Conservation (phyloP, 2,888 invertebrate genomes). For the Cactoblastis cactorum region DNA sequence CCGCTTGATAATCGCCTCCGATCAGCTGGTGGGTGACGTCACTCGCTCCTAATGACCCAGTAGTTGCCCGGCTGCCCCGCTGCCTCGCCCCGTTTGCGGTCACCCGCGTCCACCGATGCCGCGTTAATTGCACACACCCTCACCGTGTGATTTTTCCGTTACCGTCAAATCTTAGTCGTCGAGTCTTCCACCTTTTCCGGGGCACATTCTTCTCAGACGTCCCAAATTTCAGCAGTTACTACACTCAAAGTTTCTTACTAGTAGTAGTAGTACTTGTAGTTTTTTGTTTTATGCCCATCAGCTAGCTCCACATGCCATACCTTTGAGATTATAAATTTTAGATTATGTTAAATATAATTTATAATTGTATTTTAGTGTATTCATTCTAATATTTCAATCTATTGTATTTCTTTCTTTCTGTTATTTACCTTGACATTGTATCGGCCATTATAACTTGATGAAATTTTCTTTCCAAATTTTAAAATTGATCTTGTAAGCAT, state of each 20-base stretch:
- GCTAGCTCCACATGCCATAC: conserved; percentile 14
- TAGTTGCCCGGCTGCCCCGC: background rate
- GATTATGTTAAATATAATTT: too few relatives aligned
- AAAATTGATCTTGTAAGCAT: too few relatives aligned
- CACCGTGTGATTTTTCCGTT: background rate
- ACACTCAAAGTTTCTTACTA: conserved; percentile 5
- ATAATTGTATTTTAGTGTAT: too few relatives aligned
- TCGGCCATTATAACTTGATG: too few relatives aligned
- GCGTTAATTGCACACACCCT: background rate
- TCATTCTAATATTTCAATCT: too few relatives aligned
- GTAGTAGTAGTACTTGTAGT: conserved; percentile 3
- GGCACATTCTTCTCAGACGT: conserved; percentile 15
- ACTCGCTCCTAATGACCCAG: too few relatives aligned
- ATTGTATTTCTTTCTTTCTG: too few relatives aligned
- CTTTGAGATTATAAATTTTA: too few relatives aligned
- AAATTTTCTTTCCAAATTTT: too few relatives aligned
- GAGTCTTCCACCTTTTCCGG: conserved; percentile 8
- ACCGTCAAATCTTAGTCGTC: background rate
- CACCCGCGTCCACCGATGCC: background rate
- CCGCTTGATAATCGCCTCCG: background rate
- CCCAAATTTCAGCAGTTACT: conserved; percentile 10
- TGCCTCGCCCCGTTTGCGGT: background rate
- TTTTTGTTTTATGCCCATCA: conserved; percentile 13
- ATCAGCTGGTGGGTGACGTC: too few relatives aligned
- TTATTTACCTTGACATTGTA: too few relatives aligned